phyloP scores from a whole-genome alignment of 2,797 vertebrate species.

The Syngnathus acus region DNA sequence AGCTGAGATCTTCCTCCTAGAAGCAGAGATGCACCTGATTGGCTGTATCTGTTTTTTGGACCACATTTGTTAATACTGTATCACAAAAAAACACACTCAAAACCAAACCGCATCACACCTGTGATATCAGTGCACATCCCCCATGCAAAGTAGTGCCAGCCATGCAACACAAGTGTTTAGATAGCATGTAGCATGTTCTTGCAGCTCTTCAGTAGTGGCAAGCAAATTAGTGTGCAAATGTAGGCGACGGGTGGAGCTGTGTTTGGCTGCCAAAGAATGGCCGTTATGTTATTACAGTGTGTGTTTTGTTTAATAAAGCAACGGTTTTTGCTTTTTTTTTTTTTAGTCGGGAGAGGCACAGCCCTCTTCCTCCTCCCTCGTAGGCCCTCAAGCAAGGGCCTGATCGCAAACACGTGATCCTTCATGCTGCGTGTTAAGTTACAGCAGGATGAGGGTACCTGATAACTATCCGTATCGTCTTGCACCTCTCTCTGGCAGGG shows the following conservation, averaged over 20 bases:
- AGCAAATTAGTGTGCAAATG: conserved; percentile 70
- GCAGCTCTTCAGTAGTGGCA: conserved; percentile 51
- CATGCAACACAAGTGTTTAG: conserved; percentile 70
- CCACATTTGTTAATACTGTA: not conserved
- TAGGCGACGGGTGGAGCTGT: conserved; percentile 32
- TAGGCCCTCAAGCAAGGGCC: conserved; percentile 17
- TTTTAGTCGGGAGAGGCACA: conserved; percentile 28
- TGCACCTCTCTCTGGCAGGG: conserved; percentile 91
- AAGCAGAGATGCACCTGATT: conserved; percentile 27
- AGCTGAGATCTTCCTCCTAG: conserved; percentile 97
- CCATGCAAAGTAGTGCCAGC: conserved; percentile 78
- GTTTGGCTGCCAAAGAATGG: conserved; percentile 33
- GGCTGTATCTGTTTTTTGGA: not conserved
- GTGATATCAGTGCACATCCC: conserved; percentile 33
- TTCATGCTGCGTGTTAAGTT: conserved; percentile 75
- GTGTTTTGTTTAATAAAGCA: conserved; percentile 54
- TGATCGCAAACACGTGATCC: conserved; percentile 59
- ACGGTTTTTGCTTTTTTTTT: conserved; percentile 8
- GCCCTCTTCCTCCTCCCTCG: conserved; percentile 33
- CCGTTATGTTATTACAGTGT: conserved; percentile 39
- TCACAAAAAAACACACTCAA: conserved; percentile 4
- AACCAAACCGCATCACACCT: conserved; percentile 18
- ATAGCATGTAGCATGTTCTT: conserved; percentile 34
- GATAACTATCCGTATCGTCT: conserved; percentile 99
- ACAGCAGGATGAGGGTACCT: conserved; percentile 79